Conservation (phyloP, 2,888 invertebrate species). For the Hypena proboscidalis region DNA sequence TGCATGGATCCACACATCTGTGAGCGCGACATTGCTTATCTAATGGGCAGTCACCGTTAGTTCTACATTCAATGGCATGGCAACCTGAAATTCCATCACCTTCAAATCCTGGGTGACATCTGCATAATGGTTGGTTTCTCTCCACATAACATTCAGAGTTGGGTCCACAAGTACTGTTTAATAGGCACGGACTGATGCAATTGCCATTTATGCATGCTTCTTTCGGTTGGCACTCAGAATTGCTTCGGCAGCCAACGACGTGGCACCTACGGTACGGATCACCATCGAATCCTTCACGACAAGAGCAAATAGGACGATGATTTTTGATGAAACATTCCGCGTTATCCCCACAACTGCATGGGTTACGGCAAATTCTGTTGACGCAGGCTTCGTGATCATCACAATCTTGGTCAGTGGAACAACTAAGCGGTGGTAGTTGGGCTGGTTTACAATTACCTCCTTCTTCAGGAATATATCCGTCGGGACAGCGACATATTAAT, state of each 20-base stretch:
- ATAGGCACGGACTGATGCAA: conserved; percentile 93
- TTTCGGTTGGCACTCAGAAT: conserved; percentile 93
- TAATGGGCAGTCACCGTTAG: conserved; percentile 94
- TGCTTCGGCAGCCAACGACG: conserved; percentile 92
- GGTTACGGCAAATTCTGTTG: conserved; percentile 93
- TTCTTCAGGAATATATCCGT: conserved; percentile 92
- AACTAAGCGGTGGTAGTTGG: conserved; percentile 89
- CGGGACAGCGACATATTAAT: conserved; percentile 94
- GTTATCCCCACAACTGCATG: conserved; percentile 94
- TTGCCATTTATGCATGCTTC: conserved; percentile 94
- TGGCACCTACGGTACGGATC: conserved; percentile 93
- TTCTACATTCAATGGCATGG: conserved; percentile 92
- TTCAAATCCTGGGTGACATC: conserved; percentile 92
- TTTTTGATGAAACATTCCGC: conserved; percentile 92
- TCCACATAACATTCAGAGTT: conserved; percentile 93
- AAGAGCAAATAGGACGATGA: conserved; percentile 95
- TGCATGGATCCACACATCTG: conserved; percentile 94
- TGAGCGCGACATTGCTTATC: conserved; percentile 94
- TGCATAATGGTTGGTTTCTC: conserved; percentile 90
- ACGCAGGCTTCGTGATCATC: conserved; percentile 92
- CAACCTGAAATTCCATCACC: conserved; percentile 92
- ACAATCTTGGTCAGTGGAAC: conserved; percentile 92
- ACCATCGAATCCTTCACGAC: conserved; percentile 93
- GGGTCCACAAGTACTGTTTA: conserved; percentile 91
- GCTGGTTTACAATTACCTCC: conserved; percentile 92